Base-by-base conservation (phyloP, 2,797 vertebrate genomes). In the Toxotes lorentzi region DNA sequence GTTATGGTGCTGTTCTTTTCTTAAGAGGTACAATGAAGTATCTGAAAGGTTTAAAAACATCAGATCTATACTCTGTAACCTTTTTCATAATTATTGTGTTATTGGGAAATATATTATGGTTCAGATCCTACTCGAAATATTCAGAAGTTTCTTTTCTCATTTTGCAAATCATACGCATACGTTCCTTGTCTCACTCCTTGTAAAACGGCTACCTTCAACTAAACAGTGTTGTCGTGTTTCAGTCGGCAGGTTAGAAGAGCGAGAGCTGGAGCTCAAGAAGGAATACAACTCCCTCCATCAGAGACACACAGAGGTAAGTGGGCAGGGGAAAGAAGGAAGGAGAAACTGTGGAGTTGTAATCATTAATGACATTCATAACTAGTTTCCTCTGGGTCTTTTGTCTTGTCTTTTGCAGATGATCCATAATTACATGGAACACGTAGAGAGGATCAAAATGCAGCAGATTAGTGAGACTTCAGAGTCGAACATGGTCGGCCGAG, bases 401-500 rank as follows among this genome's bases (percentile, higher is more conserved):
- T 17, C 51, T 59, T 80, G 17, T 59, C 60, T 48, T 32, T 41
- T 70, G 1, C 91, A 99, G 98, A 99, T 99, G 98, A 99, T 99
- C 86, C 98, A 99, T 92, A 99, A 98, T 67, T 99, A 99, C 0
- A 97, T 99, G 96, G 98, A 99, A 61, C 97, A 99, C 41, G 98
- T 99, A 2, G 98, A 99, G 86, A 95, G 98, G 51, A 97, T 97
- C 90, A 98, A 99, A 91, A 87, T 98, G 89, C 98, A 97, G 89
- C 97, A 96, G 90, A 90, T 93, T 14, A 93, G 81, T 5, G 95
- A 95, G 72, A 85, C 82, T 0, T 92, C 93, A 2, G 95, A 96
- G 30, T 89, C 84, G 0, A 91, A 89, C 59, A 66, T 86, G 0
- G 77, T 88, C 1, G 83, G 89, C 21, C 67, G 95, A 88, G 65